Evolutionary conservation across 2,113 vertebrate genomes (phyloP), one percentile per base, ranked within the genome.

Genomic region (Clarias magur): DNA sequence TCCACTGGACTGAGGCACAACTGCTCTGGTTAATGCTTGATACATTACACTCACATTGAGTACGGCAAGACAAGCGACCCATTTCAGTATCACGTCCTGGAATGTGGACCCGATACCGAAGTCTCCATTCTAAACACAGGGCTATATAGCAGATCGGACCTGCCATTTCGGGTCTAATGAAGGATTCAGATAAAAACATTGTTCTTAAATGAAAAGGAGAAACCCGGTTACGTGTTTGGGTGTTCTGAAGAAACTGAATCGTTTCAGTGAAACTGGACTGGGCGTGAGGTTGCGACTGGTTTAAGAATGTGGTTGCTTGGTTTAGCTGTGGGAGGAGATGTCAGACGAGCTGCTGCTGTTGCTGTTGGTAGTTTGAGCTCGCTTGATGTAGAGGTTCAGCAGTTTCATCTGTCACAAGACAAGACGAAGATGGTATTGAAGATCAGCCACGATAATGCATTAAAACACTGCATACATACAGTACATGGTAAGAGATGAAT

Each of bases 301-400:
- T n/a, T 38, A 13, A 48, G 93, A 93, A 42, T 48, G 65, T 80
- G 65, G 53, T 83, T 38, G 82, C 53, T 38, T 42, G 85, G 48
- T 88, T 91, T 95, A 97, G 93, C 95, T 96, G 95, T 99, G 97
- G 70, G 97, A 97, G 89, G 97, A 99, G 91, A 99, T 96, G 89
- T 99, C 97, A 3, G 98, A 99, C 82, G 98, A 99, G 88, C 96
- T 97, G 95, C 97, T 99, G 96, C 97, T 99, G 96, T 97, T 99
- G 95, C 97, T 98, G 94, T 97, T 97, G 85, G 97, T 97, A 11
- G 97, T 98, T 90, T 99, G 98, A 16, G 98, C 98, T 88, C 98
- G 94, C 94, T 98, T 99, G 94, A 99, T 99, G 92, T 99, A 99
- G 86, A 99, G 95, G 90, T 99, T 99, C 65, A 99, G 93, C 67